Base-by-base conservation (phyloP, 2,113 vertebrate species). In the Paratilapia polleni region DNA sequence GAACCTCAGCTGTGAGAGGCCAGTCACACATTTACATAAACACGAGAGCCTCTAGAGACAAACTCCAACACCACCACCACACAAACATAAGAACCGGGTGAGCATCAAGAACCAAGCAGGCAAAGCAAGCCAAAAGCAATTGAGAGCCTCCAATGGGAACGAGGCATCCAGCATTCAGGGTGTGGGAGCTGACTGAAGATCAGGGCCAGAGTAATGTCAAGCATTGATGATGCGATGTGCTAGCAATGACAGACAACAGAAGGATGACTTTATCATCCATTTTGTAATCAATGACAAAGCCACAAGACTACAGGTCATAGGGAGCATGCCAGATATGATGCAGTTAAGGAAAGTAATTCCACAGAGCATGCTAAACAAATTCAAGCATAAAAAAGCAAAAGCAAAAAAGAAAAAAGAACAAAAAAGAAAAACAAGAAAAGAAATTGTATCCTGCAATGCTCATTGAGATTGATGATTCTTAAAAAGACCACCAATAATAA, bases 101-200 rank as follows among this genome's bases (percentile, higher is more conserved):
- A 88, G 87, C 85, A 92, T 80, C 82, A 84, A 80, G 87, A 82
- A 87, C 80, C 87, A 91, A 92, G 93, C 93, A 92, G 90, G 88
- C 87, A 93, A 94, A 95, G 93, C 94, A 97, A 96, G 96, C 96
- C 89, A 92, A 94, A 91, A 94, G 92, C 92, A 92, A 88, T 76
- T 82, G 92, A 94, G 94, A 94, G 94, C 93, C 92, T 96, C 89
- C 89, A 93, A 95, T 95, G 93, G 89, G 92, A 94, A 92, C 85
- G 89, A 95, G 94, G 89, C 94, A 95, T 94, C 94, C 93, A 94
- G 93, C 88, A 95, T 95, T 95, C 93, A 95, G 94, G 94, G 87
- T 91, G 91, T 90, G 89, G 90, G 93, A 91, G 91, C 93, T 94
- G 94, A 93, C 94, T 96, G 92, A 96, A 96, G 88, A 96, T 95